Conservation (phyloP, 2,888 invertebrate genomes). For the Sinelater perroti region DNA sequence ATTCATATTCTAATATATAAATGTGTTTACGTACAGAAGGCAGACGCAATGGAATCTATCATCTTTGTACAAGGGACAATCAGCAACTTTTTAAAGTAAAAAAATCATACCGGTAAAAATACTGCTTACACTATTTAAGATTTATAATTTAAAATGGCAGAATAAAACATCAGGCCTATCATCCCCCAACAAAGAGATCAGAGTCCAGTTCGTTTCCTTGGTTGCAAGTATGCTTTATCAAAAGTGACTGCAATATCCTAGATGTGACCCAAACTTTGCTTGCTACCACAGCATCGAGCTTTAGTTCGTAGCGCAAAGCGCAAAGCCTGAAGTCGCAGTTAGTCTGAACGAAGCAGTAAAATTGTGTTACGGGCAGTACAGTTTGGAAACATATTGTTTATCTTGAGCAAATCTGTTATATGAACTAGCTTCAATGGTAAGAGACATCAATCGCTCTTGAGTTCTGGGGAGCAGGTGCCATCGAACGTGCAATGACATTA, state of each 20-base stretch:
- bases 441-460: too few relatives aligned
- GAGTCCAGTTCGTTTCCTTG: slow-evolving; percentile 9
- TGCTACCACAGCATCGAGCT: background rate
- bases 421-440: too few relatives aligned
- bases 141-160: background rate
- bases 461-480: background rate
- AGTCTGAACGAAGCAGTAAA: slow-evolving; percentile 11
- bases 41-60: slow-evolving; percentile 7
- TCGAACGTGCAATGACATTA: background rate
- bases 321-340: background rate
- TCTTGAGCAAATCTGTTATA: slow-evolving; percentile 37
- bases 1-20: slow-evolving; percentile 33
- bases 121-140: too few relatives aligned
- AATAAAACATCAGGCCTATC: background rate
- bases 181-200: slow-evolving; percentile 16
- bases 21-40: slow-evolving; percentile 11
- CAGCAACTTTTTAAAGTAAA: too few relatives aligned
- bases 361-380: slow-evolving; percentile 26
- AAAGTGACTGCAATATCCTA: slow-evolving; percentile 7
- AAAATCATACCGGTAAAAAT: too few relatives aligned
- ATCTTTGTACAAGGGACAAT: too few relatives aligned
- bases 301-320: background rate
- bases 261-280: slow-evolving; percentile 2
- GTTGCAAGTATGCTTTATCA: slow-evolving; percentile 1
- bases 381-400: slow-evolving; percentile 34